Evolutionary conservation across 2,888 invertebrate species (phyloP).

Genomic region (Apodemia zela): DNA sequence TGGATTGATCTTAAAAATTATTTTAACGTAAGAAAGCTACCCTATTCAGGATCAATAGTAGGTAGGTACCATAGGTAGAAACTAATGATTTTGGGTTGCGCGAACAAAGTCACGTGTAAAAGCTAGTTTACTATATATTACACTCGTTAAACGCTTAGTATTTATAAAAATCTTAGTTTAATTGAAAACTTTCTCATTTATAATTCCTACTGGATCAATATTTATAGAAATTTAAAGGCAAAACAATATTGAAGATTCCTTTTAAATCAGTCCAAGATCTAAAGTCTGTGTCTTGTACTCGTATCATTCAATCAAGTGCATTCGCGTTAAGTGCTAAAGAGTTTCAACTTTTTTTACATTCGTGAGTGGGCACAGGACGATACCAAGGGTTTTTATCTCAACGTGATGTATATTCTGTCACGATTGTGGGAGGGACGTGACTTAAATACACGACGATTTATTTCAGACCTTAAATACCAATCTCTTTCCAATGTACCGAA

Average conservation of each 20-base stretch:
- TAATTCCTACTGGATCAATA: background rate
- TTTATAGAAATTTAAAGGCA: too few relatives aligned
- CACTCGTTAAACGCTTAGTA: too few relatives aligned
- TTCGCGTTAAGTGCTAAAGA: constrained; percentile 52
- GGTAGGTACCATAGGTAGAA: too few relatives aligned
- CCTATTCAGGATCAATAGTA: too few relatives aligned
- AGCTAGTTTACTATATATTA: too few relatives aligned
- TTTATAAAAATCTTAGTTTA: too few relatives aligned
- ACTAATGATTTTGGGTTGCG: too few relatives aligned
- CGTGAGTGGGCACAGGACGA: constrained; percentile 53
- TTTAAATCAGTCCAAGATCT: constrained; percentile 24
- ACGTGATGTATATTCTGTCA: constrained; percentile 71
- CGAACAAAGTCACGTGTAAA: too few relatives aligned
- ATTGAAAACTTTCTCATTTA: background rate
- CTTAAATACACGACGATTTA: constrained; percentile 67
- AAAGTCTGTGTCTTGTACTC: constrained; percentile 19
- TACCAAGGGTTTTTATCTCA: constrained; percentile 70
- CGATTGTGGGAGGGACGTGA: constrained; percentile 67
- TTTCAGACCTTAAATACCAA: constrained; percentile 41
- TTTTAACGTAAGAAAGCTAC: too few relatives aligned
- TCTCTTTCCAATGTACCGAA: constrained; percentile 25
- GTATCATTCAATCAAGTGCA: constrained; percentile 44
- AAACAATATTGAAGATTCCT: background rate
- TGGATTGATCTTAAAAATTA: too few relatives aligned
- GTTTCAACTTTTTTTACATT: constrained; percentile 43